Percentiles rank a stretch among this genome's conserved stretches.
These are phyloP conservation scores for Ceratina japonica DNA, from an alignment of 1,140 invertebrate genomes.

Conservation along the genomic window DNA sequence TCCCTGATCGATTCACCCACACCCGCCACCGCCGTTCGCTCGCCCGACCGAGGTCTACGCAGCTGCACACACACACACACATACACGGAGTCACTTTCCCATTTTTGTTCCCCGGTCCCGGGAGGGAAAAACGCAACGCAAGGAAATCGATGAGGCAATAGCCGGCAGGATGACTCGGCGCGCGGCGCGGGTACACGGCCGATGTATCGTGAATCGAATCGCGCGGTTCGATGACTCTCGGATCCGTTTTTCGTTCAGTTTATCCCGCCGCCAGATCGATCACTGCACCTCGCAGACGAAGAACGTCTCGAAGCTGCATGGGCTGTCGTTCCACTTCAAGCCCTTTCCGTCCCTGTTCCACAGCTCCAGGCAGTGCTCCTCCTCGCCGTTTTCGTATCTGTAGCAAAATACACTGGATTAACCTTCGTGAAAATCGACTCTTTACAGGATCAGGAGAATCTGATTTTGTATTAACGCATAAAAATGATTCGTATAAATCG, in stretches of 20 bases:
- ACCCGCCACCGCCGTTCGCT: neutral
- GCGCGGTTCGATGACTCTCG: constrained; percentile 23
- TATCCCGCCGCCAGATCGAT: constrained; percentile 44
- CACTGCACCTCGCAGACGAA: constrained; percentile 93
- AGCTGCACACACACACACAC: neutral
- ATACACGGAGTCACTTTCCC: constrained; percentile 18
- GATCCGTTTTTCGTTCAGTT: constrained; percentile 17
- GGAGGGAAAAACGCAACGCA: constrained; percentile 5
- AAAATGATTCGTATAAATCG: neutral
- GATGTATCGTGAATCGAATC: constrained; percentile 17
- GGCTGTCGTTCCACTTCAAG: constrained; percentile 95
- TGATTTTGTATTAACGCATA: no score
- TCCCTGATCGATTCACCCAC: neutral
- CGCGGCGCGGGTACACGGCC: neutral
- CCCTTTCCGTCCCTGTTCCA: constrained; percentile 96
- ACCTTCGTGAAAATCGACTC: no score
- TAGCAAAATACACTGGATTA: neutral
- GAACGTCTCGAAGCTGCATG: constrained; percentile 94
- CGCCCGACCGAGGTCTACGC: neutral
- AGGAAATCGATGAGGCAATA: constrained; percentile 29
- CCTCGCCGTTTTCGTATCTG: constrained; percentile 93
- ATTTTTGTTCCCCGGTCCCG: constrained; percentile 7
- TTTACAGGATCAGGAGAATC: no score
- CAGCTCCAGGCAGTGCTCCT: constrained; percentile 93
- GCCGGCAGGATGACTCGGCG: constrained; percentile 33